Evolutionary conservation across 2,113 vertebrate genomes (phyloP), one percentile per base, ranked within the genome.

Genomic region (Crotalus viridis): DNA sequence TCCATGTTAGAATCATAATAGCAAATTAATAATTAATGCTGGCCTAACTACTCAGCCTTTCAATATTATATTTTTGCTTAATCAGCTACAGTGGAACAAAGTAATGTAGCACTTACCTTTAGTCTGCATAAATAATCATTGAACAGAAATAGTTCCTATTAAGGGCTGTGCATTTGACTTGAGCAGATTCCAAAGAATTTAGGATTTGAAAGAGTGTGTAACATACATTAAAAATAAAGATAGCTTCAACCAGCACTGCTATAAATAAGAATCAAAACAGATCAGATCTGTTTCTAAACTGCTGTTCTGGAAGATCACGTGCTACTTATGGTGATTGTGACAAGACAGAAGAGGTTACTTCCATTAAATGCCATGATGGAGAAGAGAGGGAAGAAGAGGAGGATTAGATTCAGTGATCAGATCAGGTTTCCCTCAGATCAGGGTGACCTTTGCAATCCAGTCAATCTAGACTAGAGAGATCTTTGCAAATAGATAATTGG

Each of bases 21-120:
- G 54, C 87, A 91, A 91, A 89, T 93, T 89, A 91, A 93, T 91
- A 91, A 91, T 93, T 93, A 91, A 93, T 93, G 86, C 64, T 89
- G 52, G 85, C 91, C 61, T 85, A 88, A 81, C 43, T 48, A 88
- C 51, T 88, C 28, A 57, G 39, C 85, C 90, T 88, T 93, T 91
- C 52, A 89, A 46, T 87, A 91, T 85, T 28, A 19, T 81, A 89
- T 59, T 93, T 91, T 57, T 91, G 90, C 24, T 56, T 54, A 19
- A 2, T 85, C 61, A 54, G 39, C 13, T 88, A 87, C 51, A 88
- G 46, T 89, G 64, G 69, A 61, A 89, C 28, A 87, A 57, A 59
- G 54, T 88, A 93, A 91, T 81, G 74, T 59, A 91, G 91, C 86
- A 91, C 86, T 85, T 93, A 81, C 24, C 55, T 33, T 69, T 74